Conservation (phyloP, 2,797 vertebrate species). For the Myotis daubentonii region DNA sequence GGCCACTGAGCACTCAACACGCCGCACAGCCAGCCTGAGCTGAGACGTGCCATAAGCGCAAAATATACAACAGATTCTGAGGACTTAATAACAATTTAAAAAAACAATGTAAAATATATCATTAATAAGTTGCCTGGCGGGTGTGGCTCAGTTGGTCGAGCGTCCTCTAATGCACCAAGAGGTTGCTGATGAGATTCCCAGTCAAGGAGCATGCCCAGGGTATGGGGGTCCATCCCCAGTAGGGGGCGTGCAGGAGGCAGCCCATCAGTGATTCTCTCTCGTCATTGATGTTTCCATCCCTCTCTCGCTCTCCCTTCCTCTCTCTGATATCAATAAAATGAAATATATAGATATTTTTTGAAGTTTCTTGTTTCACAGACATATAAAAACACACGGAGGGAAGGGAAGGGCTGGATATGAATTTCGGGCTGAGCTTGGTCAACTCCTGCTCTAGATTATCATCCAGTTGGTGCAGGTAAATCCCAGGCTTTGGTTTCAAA, state of each 20-base stretch:
- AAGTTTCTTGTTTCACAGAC: not conserved
- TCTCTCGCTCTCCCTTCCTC: no score
- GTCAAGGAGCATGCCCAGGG: no score
- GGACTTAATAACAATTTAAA: not conserved
- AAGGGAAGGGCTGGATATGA: not conserved
- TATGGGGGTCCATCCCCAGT: no score
- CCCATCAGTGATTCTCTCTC: no score
- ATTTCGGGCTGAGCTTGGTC: rapidly evolving
- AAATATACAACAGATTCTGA: not conserved
- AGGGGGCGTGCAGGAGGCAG: no score
- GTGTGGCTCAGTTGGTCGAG: no score
- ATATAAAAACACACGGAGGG: not conserved
- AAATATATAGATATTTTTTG: not conserved
- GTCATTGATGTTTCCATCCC: no score
- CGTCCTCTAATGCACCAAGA: no score
- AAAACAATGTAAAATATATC: not conserved
- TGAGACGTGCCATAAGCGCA: rapidly evolving
- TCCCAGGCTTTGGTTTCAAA: not conserved
- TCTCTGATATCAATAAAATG: no score
- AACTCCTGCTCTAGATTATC: not conserved
- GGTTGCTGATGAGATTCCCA: no score
- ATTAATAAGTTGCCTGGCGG: not conserved
- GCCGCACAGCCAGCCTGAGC: rapidly evolving
- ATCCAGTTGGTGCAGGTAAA: rapidly evolving
- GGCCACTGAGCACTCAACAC: rapidly evolving